phyloP scores from a whole-genome alignment of 92 coral and sea anemone genomes.

The Porites evermanni region DNA sequence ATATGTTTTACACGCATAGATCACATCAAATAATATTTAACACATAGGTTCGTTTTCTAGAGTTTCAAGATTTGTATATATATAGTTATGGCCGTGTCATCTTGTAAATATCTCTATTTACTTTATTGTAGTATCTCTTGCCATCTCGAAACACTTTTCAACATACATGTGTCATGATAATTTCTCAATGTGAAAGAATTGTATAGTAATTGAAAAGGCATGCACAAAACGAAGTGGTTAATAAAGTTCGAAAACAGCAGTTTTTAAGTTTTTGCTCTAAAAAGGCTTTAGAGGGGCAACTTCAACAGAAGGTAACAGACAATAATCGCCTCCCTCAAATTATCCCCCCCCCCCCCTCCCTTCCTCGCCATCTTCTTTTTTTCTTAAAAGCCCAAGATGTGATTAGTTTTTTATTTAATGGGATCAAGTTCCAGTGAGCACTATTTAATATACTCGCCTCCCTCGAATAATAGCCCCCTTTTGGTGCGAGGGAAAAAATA shows the following conservation, averaged over 20 bases:
- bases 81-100: neutral
- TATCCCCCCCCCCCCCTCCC: too few relatives aligned
- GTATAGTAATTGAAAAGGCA: neutral
- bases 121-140: neutral
- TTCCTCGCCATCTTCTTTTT: too few relatives aligned
- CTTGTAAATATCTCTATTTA: neutral
- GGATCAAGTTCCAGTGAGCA: too few relatives aligned
- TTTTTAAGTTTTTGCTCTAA: too few relatives aligned
- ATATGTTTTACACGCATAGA: neutral
- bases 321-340: too few relatives aligned
- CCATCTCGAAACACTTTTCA: neutral
- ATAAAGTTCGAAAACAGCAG: neutral
- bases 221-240: neutral
- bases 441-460: too few relatives aligned
- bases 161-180: neutral
- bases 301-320: too few relatives aligned
- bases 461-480: too few relatives aligned
- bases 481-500: too few relatives aligned
- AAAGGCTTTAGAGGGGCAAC: neutral
- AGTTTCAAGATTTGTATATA: conserved; percentile 3
- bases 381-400: too few relatives aligned
- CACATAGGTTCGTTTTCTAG: neutral
- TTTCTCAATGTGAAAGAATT: neutral
- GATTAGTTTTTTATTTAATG: too few relatives aligned
- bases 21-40: neutral